A percentile compares a stretch with the other conserved stretches of the same genome.
Evolutionary conservation across 53 echinoderm and acorn worm genomes (phyloP).

Genomic region (Temnopleurus reevesii): DNA sequence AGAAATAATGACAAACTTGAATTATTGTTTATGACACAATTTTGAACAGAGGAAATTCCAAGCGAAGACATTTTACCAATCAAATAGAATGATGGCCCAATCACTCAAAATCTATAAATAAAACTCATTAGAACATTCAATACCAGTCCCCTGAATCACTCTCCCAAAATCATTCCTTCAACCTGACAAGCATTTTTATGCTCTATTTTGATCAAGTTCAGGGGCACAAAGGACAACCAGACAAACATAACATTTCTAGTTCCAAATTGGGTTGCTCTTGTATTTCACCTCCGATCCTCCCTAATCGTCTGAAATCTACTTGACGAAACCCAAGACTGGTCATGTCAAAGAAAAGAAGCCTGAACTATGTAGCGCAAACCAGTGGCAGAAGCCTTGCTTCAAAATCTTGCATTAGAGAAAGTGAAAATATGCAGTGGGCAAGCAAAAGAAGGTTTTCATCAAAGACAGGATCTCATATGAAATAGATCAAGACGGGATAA

Average conservation of each 20-base stretch:
- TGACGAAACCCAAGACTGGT: constrained; percentile 41
- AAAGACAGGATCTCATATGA: constrained; percentile 46
- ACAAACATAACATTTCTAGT: neutral
- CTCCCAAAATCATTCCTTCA: neutral
- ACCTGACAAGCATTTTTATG: neutral
- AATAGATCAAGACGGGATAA: constrained; percentile 27
- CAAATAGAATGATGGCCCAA: neutral
- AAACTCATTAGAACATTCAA: neutral
- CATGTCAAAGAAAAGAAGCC: neutral
- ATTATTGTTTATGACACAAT: neutral
- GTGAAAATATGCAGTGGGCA: constrained; percentile 37
- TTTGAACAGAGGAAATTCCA: neutral
- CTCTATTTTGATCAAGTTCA: neutral
- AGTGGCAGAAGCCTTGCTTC: neutral
- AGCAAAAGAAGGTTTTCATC: neutral
- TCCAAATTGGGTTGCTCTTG: constrained; percentile 44
- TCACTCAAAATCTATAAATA: neutral
- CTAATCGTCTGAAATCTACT: constrained; percentile 32
- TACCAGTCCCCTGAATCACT: neutral
- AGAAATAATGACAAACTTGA: neutral
- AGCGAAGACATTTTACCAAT: neutral
- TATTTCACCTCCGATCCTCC: constrained; percentile 36
- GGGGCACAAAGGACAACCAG: neutral
- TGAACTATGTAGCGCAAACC: constrained; percentile 16
- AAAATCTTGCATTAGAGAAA: neutral